Base-by-base conservation (phyloP, 2,888 invertebrate genomes). In the Bedellia somnulentella region DNA sequence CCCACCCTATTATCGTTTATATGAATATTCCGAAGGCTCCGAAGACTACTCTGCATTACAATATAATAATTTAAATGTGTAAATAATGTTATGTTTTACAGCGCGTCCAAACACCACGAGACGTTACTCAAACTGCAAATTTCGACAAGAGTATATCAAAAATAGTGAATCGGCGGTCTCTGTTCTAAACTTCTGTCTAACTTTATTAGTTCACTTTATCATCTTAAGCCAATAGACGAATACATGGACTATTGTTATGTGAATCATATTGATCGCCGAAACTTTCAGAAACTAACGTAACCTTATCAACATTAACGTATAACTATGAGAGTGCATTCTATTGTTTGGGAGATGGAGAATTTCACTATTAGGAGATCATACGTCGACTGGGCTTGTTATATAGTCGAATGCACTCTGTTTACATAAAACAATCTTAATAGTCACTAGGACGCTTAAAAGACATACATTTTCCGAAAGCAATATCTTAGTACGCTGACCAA, bases 111-210 rank as follows among this genome's bases (percentile, higher is more conserved):
- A 50, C 52, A 51, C 49, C 53, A 56, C 57, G 55, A 57, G 50
- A n/a, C n/a, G n/a, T n/a, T n/a, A n/a, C 57, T 52, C 58, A 58
- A 60, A 61, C 58, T 59, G 66, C 66, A 62, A 71, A 70, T 75
- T 71, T 70, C 75, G 75, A 73, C 70, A 75, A 75, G 75, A 75
- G 67, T 58, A 67, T 75, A 75, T 75, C 75, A 75, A 75, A 75
- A 75, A 75, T 75, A 75, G 73, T 70, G 68, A 62, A 64, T 63
- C 61, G 58, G 66, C 63, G 54, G 59, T 52, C 54, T 50, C 57
- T 57, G 52, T 18, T 45, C 61, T 67, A 70, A 59, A 57, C n/a
- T 60, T 67, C 60, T 68, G 70, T 51, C 59, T 64, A 62, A 63
- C 58, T 60, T 57, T 47, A 56, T 49, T 54, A 66, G 59, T 61